These are phyloP conservation scores for Anaspis maculata DNA, from an alignment of 2,888 invertebrate species.

Conservation along the genomic window DNA sequence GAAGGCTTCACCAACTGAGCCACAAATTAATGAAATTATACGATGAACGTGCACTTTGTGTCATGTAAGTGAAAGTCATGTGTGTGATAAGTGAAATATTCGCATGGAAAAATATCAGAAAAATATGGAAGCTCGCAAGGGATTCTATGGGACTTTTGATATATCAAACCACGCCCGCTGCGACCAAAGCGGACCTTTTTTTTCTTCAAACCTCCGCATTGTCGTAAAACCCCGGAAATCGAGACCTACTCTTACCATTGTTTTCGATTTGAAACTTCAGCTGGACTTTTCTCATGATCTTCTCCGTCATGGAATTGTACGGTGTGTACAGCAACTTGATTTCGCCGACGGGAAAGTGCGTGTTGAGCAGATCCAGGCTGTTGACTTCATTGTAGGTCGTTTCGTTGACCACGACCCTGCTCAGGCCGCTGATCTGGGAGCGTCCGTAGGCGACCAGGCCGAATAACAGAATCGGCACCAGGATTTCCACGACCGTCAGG, in stretches of 20 bases:
- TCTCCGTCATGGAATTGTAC: constrained; percentile 24
- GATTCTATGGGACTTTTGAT: no score
- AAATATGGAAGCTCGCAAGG: no score
- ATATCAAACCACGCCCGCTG: no score
- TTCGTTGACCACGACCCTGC: constrained; percentile 27
- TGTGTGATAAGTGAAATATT: no score
- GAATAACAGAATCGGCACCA: constrained; percentile 34
- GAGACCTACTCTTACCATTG: constrained; percentile 26
- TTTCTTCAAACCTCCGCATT: no score
- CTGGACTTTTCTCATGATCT: constrained; percentile 30
- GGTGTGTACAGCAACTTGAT: constrained; percentile 31
- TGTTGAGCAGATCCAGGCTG: constrained; percentile 12
- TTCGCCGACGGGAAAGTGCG: constrained; percentile 14
- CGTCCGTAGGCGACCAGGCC: constrained; percentile 34
- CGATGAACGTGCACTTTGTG: no score
- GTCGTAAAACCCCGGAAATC: no score
- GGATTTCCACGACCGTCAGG: constrained; percentile 31
- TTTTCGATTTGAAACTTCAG: constrained; percentile 27
- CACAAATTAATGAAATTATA: no score
- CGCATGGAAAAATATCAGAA: no score
- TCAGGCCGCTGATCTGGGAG: constrained; percentile 31
- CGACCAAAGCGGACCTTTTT: no score
- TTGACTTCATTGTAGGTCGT: constrained; percentile 24
- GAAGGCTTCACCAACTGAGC: no score
- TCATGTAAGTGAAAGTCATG: no score